Percentiles rank a stretch among this genome's conserved stretches.
phyloP scores from a whole-genome alignment of 2,113 vertebrate species.

The Eretmochelys imbricata region DNA sequence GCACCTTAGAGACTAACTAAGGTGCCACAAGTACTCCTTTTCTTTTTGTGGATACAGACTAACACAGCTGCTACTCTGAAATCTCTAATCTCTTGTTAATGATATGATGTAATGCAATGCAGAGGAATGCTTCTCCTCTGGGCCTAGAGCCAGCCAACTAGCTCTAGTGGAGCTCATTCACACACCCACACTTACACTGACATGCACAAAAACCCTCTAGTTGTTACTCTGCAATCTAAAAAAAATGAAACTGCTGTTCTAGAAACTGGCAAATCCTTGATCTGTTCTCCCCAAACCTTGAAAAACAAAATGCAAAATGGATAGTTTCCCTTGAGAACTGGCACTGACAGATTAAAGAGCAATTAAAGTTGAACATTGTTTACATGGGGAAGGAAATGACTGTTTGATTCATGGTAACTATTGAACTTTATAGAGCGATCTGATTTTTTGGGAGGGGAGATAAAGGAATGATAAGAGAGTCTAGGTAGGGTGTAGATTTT shows the following conservation, averaged over 20 bases:
- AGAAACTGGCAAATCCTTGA: constrained; percentile 46
- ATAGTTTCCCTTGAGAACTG: constrained; percentile 63
- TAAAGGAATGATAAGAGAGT: constrained; percentile 37
- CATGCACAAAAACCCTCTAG: background rate
- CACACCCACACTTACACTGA: constrained; percentile 2
- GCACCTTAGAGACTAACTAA: no score
- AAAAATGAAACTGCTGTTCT: constrained; percentile 18
- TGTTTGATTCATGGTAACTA: constrained; percentile 62
- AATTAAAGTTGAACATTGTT: constrained; percentile 22
- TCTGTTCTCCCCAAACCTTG: constrained; percentile 47
- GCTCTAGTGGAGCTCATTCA: constrained; percentile 42
- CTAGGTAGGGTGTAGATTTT: constrained; percentile 48
- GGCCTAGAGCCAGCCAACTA: constrained; percentile 44
- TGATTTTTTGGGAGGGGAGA: constrained; percentile 13
- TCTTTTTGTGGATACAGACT: no score
- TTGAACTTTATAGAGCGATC: constrained; percentile 39
- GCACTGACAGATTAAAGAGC: constrained; percentile 41
- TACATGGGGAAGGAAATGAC: constrained; percentile 48
- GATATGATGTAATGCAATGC: background rate
- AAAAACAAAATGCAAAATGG: constrained; percentile 60
- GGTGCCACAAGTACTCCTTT: no score
- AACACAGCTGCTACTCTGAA: no score
- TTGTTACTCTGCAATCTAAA: constrained; percentile 1
- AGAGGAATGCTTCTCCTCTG: constrained; percentile 38
- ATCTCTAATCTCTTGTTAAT: background rate